phyloP scores from a whole-genome alignment of 2,113 vertebrate genomes.

The Montifringilla adamsi region DNA sequence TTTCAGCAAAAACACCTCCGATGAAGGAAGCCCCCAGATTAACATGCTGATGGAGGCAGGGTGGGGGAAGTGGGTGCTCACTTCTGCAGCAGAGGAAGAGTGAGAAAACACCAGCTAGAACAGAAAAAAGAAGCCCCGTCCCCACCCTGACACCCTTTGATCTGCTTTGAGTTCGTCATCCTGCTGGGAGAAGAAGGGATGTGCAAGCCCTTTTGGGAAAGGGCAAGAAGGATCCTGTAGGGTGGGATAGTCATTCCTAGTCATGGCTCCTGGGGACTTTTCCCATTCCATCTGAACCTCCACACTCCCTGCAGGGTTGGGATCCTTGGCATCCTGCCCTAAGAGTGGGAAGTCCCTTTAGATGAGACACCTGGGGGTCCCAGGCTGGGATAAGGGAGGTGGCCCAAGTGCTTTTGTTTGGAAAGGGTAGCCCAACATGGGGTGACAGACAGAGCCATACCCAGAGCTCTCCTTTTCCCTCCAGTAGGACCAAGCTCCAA shows the following conservation, averaged over 20 bases:
- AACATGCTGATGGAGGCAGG: neutral
- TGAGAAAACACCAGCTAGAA: constrained; percentile 10
- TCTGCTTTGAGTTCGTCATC: neutral
- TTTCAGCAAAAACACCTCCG: neutral
- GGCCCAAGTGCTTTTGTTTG: neutral
- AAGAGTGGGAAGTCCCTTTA: neutral
- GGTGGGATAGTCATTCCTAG: neutral
- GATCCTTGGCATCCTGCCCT: neutral
- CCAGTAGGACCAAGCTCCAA: neutral
- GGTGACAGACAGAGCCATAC: neutral
- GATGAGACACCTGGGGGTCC: neutral
- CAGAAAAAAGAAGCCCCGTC: neutral
- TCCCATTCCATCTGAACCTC: neutral
- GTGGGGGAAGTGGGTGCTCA: neutral
- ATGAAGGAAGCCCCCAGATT: neutral
- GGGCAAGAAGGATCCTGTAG: neutral
- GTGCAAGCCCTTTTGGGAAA: neutral
- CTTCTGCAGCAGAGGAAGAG: neutral
- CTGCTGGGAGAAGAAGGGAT: neutral
- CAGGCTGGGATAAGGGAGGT: neutral
- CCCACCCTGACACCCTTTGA: neutral
- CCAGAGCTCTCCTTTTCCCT: neutral
- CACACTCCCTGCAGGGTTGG: neutral
- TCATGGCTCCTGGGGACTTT: neutral
- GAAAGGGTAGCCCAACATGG: neutral